Conservation (phyloP, 2,888 invertebrate species). For the Lysandra bellargus region DNA sequence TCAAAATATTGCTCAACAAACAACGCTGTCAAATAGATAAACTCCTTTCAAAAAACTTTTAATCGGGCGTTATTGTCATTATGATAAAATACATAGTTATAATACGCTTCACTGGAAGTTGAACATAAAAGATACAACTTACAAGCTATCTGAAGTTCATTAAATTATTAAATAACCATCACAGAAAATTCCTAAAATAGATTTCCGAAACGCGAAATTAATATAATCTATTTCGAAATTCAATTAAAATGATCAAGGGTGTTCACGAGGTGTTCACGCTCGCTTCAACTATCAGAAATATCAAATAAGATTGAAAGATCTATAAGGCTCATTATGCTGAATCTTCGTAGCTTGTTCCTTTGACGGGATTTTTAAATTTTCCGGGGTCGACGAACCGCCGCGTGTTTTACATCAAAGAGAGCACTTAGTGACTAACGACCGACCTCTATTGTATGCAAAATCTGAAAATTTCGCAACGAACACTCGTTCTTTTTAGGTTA, state of each 20-base stretch:
- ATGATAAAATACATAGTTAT: too few species aligned
- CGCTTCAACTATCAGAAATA: background rate
- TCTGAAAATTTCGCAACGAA: constrained; percentile 19
- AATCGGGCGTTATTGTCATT: too few species aligned
- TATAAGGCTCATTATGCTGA: background rate
- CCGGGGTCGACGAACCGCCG: constrained; percentile 11
- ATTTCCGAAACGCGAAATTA: too few species aligned
- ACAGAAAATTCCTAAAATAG: too few species aligned
- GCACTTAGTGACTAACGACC: constrained; percentile 28
- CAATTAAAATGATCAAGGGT: constrained; percentile 6
- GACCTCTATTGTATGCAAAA: constrained; percentile 26
- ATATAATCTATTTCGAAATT: background rate
- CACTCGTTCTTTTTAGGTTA: background rate
- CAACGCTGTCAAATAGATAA: too few species aligned
- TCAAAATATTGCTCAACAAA: too few species aligned
- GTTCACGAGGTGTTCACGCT: background rate
- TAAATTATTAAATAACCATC: too few species aligned
- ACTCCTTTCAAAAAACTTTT: too few species aligned
- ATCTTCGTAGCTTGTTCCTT: background rate
- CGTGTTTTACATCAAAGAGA: constrained; percentile 26
- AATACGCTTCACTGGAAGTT: too few species aligned
- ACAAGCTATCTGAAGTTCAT: too few species aligned
- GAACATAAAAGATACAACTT: too few species aligned
- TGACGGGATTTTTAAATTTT: background rate
- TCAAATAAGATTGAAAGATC: background rate